phyloP scores from a whole-genome alignment of 2,113 vertebrate species.

The Cyanoramphus novaezelandiae region DNA sequence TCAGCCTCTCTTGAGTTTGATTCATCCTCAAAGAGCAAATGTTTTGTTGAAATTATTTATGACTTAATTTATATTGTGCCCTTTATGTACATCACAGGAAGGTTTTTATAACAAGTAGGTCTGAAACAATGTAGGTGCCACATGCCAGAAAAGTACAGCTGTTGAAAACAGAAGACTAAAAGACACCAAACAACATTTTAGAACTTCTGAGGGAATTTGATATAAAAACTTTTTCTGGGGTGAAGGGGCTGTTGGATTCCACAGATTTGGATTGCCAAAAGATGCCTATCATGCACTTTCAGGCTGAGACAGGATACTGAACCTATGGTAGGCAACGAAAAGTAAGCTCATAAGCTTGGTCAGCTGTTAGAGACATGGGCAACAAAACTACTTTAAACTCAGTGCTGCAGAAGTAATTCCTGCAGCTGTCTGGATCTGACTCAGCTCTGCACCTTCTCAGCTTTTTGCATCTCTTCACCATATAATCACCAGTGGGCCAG shows the following conservation, averaged over 20 bases:
- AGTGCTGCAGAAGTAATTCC: neutral
- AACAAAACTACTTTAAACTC: neutral
- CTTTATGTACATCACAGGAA: neutral
- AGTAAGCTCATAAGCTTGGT: neutral
- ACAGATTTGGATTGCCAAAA: neutral
- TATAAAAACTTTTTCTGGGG: neutral
- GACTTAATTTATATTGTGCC: neutral
- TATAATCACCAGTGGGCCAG: neutral
- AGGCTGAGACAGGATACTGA: neutral
- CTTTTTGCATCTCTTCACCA: neutral
- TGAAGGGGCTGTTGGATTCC: neutral
- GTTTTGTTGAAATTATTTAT: neutral
- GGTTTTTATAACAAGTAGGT: neutral
- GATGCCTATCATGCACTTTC: neutral
- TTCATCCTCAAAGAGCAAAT: neutral
- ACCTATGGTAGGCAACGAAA: neutral
- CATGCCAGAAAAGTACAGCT: neutral
- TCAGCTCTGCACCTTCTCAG: neutral
- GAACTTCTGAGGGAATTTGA: neutral
- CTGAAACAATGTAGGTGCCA: neutral
- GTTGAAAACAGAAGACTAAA: constrained; percentile 1
- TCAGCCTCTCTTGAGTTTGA: neutral
- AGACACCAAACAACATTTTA: neutral
- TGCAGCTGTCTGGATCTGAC: neutral
- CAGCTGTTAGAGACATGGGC: neutral